phyloP scores from a whole-genome alignment of 2,113 vertebrate species.

The Hydrolagus affinis region DNA sequence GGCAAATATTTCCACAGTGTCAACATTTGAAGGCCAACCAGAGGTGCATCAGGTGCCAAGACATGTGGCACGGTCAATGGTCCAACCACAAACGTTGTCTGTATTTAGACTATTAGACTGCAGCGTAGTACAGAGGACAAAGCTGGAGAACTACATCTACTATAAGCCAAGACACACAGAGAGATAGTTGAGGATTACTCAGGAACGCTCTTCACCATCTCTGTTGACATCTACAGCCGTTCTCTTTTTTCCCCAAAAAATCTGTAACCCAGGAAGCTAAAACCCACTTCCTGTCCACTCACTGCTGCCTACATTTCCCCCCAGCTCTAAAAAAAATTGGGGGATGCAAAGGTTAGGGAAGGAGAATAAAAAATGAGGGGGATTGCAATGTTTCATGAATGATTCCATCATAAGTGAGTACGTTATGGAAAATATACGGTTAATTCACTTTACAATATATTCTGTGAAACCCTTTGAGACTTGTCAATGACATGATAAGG shows the following conservation, averaged over 20 bases:
- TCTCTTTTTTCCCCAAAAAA: no score
- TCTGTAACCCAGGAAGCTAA: background rate
- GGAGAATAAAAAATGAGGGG: background rate
- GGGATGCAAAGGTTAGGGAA: background rate
- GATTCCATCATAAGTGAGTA: no score
- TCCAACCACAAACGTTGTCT: slow-evolving; percentile 11
- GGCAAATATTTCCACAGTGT: slow-evolving; percentile 3
- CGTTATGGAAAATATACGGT: no score
- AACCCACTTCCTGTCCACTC: background rate
- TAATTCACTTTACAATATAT: no score
- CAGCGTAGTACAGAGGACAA: background rate
- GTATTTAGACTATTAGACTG: slow-evolving; percentile 25
- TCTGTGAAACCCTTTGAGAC: no score
- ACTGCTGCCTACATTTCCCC: no score
- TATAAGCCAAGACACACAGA: background rate
- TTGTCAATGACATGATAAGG: no score
- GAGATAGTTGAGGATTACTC: background rate
- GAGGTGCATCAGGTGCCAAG: slow-evolving; percentile 1
- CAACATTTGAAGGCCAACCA: slow-evolving; percentile 7
- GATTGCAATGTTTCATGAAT: background rate
- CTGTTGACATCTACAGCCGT: background rate
- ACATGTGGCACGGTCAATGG: background rate
- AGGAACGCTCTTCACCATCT: background rate
- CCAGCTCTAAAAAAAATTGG: background rate
- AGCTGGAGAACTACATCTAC: no score